Evolutionary conservation across 2,888 invertebrate species (phyloP), one percentile per base, ranked within the genome.

Genomic region (Hypolimnas misippus): DNA sequence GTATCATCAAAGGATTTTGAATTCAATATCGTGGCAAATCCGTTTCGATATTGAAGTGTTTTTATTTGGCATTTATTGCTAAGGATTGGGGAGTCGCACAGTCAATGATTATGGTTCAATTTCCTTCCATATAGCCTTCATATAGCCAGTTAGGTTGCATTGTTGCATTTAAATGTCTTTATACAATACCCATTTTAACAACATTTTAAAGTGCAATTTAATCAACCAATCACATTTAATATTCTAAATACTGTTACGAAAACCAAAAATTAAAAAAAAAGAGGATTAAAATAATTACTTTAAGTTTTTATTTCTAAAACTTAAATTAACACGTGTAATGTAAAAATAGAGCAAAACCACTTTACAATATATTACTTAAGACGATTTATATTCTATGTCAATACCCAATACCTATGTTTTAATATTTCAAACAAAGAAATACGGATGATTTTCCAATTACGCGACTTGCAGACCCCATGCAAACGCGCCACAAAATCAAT

Each of bases 1-100:
- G 73, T 78, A 76, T 69, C 74, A 76, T 78, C 69, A 73, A 75
- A 73, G 70, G 75, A 74, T 74, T 74, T 76, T 75, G 73, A 77
- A 77, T 83, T 81, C 79, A 82, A 82, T 80, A 79, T 77, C 73
- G 68, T 67, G 73, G 70, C 74, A 76, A 79, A 78, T 76, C 77
- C 76, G 74, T 72, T 69, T 70, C 69, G 70, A 73, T 76, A 72
- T 74, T 70, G 72, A 71, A 81, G 81, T 79, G 81, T 81, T 82
- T 82, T 82, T 79, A 83, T 82, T 79, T 77, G 73, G 73, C 73
- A 70, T 80, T 78, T 81, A 79, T 78, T 67, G 73, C 69, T 56
- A 63, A 72, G 73, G 76, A 77, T 77, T 73, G 72, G 70, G 70
- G 72, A 76, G 73, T 76, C 73, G 73, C 72, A 70, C 71, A 70